A percentile compares a stretch with the other conserved stretches of the same genome.
Evolutionary conservation across 2,113 vertebrate species (phyloP).

Genomic region (Rhinoderma darwinii): DNA sequence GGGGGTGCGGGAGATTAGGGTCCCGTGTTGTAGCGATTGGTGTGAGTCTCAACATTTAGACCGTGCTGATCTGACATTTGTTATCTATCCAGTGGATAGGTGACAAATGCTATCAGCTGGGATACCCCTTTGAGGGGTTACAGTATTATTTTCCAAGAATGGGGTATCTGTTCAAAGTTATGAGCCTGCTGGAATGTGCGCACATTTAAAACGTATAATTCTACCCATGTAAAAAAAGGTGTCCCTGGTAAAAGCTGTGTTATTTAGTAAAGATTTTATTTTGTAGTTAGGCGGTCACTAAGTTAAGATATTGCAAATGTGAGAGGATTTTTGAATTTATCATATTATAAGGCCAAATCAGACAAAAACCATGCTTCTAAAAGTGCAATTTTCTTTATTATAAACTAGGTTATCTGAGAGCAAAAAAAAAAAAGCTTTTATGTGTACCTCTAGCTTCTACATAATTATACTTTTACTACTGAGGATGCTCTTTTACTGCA

Average conservation of each 20-base stretch:
- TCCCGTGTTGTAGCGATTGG: too few species aligned
- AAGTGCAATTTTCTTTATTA: conserved; percentile 11
- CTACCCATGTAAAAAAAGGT: background rate
- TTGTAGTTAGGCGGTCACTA: background rate
- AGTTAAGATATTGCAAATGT: background rate
- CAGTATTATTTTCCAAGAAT: too few species aligned
- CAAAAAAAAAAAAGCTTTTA: conserved; percentile 28
- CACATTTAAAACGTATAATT: background rate
- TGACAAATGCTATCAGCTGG: too few species aligned
- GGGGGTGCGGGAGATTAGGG: too few species aligned
- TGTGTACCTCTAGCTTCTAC: background rate
- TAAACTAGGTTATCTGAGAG: background rate
- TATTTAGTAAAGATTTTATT: background rate
- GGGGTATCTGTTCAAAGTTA: too few species aligned
- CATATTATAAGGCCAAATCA: background rate
- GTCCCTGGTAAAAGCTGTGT: background rate
- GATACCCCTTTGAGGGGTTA: too few species aligned
- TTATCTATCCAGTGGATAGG: too few species aligned
- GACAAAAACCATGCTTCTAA: background rate
- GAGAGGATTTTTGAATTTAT: background rate
- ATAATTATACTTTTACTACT: background rate
- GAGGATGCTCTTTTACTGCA: background rate
- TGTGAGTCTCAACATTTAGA: too few species aligned
- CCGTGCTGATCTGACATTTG: too few species aligned
- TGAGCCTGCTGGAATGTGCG: background rate